Evolutionary conservation across 2,797 vertebrate genomes (phyloP), one percentile per base, ranked within the genome.

Genomic region (Lindbergichthys nudifrons): DNA sequence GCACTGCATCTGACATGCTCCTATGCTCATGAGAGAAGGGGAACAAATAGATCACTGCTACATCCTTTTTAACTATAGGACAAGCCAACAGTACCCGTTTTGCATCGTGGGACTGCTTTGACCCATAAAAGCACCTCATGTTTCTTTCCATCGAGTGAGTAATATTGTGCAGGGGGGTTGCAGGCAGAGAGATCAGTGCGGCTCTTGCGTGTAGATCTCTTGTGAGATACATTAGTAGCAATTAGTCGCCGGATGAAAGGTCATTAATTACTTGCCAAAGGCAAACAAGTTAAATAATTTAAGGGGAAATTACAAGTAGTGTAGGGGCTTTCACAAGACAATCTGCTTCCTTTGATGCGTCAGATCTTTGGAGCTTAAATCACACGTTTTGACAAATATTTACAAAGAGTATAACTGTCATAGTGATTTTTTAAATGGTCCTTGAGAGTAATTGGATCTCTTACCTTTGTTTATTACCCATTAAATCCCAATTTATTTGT

Each of bases 401-500:
- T 51, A 43, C 21, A 43, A 68, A 70, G 10, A 36, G 50, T 23
- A 30, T 23, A 58, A 19, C n/a, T n/a, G 21, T 66, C 1, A 15
- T 51, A 47, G 23, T 70, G n/a, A 21, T 56, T 73, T 26, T 26
- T 66, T 65, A 15, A 45, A 53, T 88, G 88, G 90, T 94, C 93
- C 94, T 96, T 95, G 89, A 86, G 94, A 96, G 94, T 95, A 94
- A 95, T 95, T 92, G 94, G 94, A 94, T 95, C 93, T 95, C 94
- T 94, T 95, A 93, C 94, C 94, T 96, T 94, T 96, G 95, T 97
- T 97, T 97, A 96, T 96, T 96, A 94, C 90, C 94, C 95, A 96
- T 97, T 96, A 97, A 96, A 96, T 95, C 93, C 95, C 96, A 97
- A 97, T 98, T 97, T 96, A 97, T 97, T 97, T 63, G 96, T 94